A percentile compares a stretch with the other conserved stretches of the same genome.
Evolutionary conservation across 2,888 invertebrate species (phyloP).

Genomic region (Amiota mariae): DNA sequence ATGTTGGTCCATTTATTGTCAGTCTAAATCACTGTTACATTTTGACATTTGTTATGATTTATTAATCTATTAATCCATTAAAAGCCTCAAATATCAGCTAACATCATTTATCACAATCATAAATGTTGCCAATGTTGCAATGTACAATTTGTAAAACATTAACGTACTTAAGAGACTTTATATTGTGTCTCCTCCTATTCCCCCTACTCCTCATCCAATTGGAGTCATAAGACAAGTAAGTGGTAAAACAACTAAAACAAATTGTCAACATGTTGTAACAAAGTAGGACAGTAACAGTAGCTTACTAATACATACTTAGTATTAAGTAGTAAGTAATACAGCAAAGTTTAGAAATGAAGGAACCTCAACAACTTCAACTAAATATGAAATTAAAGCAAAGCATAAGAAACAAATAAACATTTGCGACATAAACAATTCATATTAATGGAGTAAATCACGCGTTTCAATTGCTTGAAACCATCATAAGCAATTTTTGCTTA

Average conservation of each 20-base stretch:
- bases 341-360: neutral
- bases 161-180: conserved; percentile 1
- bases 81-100: conserved; percentile 1
- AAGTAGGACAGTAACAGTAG: neutral
- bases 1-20: too few relatives aligned
- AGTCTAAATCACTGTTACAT: too few relatives aligned
- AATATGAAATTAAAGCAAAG: neutral
- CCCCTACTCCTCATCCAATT: neutral
- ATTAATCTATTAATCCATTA: conserved; percentile 5
- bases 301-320: neutral
- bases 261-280: conserved; percentile 26
- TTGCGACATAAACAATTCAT: conserved; percentile 38
- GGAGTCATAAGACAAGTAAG: neutral
- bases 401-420: conserved; percentile 10
- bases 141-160: conserved; percentile 26
- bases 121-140: neutral
- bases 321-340: too few relatives aligned
- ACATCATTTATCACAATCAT: neutral
- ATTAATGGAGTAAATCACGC: conserved; percentile 44
- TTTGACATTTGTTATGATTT: neutral
- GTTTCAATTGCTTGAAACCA: conserved; percentile 29
- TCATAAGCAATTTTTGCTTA: neutral
- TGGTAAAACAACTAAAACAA: conserved; percentile 10
- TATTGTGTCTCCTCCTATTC: neutral
- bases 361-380: conserved; percentile 12